Base-by-base conservation (phyloP, 2,113 vertebrate species). In the Fukomys damarensis region DNA sequence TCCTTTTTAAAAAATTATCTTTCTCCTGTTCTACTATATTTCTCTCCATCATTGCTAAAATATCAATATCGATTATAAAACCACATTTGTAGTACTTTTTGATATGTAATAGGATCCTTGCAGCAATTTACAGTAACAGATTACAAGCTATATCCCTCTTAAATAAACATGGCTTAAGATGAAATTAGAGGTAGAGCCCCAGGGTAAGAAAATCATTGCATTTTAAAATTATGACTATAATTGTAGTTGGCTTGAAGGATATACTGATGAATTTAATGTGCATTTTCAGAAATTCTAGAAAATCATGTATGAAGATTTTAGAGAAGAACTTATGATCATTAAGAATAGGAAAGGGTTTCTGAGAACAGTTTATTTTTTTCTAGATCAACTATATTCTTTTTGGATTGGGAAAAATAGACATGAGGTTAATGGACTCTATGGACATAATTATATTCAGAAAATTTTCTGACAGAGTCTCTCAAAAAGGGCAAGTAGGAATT, bases 201-300 rank as follows among this genome's bases (percentile, higher is more conserved):
- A 80, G 90, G 41, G 35, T 41, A 30, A 86, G 72, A 90, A 85
- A 49, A 79, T 43, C 41, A 89, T 72, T 89, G 41, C 38, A 83
- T 43, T 84, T 89, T 85, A 63, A 80, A 93, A 85, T 88, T 95
- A 43, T 19, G 59, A 41, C 66, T 88, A 11, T 35, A 68, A 58
- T 68, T 77, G 35, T 58, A 89, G 52, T 93, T 89, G 68, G 35
- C 68, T 61, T 84, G 43, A 93, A 56, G 49, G 74, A 92, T 82
- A 65, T 65, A 59, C 56, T 35, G 22, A 65, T 81, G 52, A 70
- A 76, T 74, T 88, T 89, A 93, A 79, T 77, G 41, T 79, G 52
- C 24, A n/a, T 68, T 93, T 89, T 59, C 68, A 84, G 41, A 77
- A 89, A 58, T 59, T 84, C 56, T 59, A 68, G 38, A 76, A 92